phyloP scores from a whole-genome alignment of 2,888 invertebrate genomes.

The Eumacrocentrus americanus region DNA sequence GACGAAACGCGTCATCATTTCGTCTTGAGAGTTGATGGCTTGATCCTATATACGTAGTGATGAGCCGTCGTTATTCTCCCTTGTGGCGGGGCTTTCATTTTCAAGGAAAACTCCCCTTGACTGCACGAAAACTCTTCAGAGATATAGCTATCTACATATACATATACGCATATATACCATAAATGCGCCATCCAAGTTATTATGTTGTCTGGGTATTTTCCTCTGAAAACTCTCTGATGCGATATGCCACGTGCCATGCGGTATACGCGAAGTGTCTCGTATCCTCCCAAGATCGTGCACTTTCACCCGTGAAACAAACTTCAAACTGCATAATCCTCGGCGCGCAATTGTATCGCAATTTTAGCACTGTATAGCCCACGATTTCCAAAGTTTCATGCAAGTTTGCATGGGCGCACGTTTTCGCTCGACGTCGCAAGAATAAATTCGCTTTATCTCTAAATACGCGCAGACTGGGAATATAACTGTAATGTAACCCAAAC shows the following conservation, averaged over 20 bases:
- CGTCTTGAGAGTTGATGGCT: constrained; percentile 1
- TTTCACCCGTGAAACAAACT: constrained; percentile 33
- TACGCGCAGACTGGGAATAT: constrained; percentile 27
- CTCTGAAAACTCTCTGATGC: background rate
- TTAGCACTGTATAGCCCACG: background rate
- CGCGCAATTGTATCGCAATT: constrained; percentile 37
- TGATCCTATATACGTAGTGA: constrained; percentile 6
- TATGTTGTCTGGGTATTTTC: constrained; percentile 1
- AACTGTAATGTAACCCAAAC: constrained; percentile 26
- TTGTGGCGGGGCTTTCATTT: constrained; percentile 3
- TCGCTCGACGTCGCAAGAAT: constrained; percentile 36
- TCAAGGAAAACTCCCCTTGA: background rate
- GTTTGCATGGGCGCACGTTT: constrained; percentile 30
- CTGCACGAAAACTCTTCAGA: background rate
- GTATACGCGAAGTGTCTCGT: constrained; percentile 20
- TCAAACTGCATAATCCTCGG: constrained; percentile 26
- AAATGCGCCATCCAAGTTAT: background rate
- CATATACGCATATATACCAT: background rate
- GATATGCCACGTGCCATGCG: constrained; percentile 4
- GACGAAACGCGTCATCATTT: background rate
- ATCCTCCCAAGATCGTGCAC: constrained; percentile 27
- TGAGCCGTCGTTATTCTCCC: background rate
- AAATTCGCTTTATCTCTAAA: constrained; percentile 37
- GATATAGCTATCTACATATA: background rate
- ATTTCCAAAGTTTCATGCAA: constrained; percentile 34